Evolutionary conservation across 2,888 invertebrate genomes (phyloP).

Genomic region (Dryobotodes eremita): DNA sequence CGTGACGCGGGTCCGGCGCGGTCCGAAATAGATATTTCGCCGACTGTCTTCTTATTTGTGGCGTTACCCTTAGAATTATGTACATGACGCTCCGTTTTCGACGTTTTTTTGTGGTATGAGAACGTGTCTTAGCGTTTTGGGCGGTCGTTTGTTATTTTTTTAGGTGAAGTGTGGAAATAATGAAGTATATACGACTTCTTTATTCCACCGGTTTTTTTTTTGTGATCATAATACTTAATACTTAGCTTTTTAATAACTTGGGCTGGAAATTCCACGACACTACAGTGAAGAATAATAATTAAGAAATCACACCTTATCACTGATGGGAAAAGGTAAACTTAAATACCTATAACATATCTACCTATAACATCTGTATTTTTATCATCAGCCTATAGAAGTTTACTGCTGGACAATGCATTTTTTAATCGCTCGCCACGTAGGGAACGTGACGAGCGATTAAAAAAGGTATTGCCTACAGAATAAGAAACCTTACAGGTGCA

Average conservation of each 20-base stretch:
- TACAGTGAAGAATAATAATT: neutral
- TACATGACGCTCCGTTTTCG: slow-evolving; percentile 74
- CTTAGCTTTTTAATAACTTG: neutral
- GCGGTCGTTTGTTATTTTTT: slow-evolving; percentile 48
- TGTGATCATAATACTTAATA: too few relatives aligned
- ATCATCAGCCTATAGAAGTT: neutral
- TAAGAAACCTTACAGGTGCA: neutral
- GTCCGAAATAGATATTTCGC: slow-evolving; percentile 89
- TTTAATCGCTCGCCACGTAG: neutral
- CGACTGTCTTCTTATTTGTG: slow-evolving; percentile 82
- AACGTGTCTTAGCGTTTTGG: slow-evolving; percentile 43
- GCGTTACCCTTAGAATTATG: slow-evolving; percentile 77
- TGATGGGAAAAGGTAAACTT: neutral
- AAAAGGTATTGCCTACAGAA: neutral
- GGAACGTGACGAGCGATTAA: too few relatives aligned
- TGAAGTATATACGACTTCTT: neutral
- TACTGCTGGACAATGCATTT: neutral
- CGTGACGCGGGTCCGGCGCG: slow-evolving; percentile 87
- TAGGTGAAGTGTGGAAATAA: slow-evolving; percentile 1
- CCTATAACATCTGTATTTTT: neutral
- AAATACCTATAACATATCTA: neutral
- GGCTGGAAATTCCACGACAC: neutral
- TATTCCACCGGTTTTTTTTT: neutral
- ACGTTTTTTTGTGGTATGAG: slow-evolving; percentile 57
- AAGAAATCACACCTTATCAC: neutral